Percentiles rank a stretch among this genome's conserved stretches.
phyloP scores from a whole-genome alignment of 2,113 vertebrate species.

The Psophia crepitans region DNA sequence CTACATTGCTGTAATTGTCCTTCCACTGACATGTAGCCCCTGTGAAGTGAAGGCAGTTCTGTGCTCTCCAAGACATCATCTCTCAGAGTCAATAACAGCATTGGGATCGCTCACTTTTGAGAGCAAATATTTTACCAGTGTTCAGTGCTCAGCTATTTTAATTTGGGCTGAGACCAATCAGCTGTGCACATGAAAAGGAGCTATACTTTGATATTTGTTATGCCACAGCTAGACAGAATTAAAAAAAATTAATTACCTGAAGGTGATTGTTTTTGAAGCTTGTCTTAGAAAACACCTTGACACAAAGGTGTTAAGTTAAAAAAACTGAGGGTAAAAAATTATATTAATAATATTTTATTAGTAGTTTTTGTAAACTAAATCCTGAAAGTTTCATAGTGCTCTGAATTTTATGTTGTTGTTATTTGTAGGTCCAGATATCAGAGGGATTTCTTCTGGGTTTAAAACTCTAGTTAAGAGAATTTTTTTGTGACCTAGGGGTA shows the following conservation, averaged over 20 bases:
- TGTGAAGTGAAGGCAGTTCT: background rate
- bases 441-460: background rate
- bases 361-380: background rate
- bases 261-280: background rate
- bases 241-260: background rate
- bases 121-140: background rate
- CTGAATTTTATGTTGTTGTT: background rate
- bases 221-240: background rate
- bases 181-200: background rate
- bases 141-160: background rate
- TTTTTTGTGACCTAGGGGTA: background rate
- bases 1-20: background rate
- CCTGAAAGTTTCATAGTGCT: background rate
- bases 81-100: background rate
- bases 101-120: background rate
- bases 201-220: background rate
- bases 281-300: background rate
- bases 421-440: background rate
- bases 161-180: background rate
- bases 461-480: background rate
- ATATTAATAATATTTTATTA: background rate
- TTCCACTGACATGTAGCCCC: background rate
- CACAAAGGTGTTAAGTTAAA: background rate
- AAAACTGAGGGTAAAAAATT: background rate
- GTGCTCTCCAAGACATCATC: background rate